Base-by-base conservation (phyloP, 2,113 vertebrate genomes). In the Dendrocopos noguchii region DNA sequence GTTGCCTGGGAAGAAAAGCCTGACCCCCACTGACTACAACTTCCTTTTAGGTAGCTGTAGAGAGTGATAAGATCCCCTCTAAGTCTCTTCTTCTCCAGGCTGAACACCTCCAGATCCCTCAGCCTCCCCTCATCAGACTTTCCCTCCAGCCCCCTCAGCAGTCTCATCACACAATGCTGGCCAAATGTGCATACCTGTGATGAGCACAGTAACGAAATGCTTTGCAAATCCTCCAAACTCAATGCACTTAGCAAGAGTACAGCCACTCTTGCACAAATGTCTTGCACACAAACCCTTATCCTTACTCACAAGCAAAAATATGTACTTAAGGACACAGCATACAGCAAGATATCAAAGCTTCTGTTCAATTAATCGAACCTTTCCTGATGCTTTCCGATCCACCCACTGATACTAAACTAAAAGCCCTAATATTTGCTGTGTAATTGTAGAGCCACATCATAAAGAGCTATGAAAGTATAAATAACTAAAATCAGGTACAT, bases 371-470 rank as follows among this genome's bases (percentile, higher is more conserved):
- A 90, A 73, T 90, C 56, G 34, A 76, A 2, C 19, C 18, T 78
- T 55, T n/a, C 36, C 55, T 83, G 67, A 63, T 88, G 53, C 60
- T 73, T 78, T 71, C 71, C 84, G 81, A 93, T 91, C 46, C 91
- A 31, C 34, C 78, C 79, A 81, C 27, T 72, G 17, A 84, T 50
- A 81, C 27, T 91, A 87, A 73, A 64, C 52, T 56, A 87, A 88
- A 72, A 72, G 34, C 19, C 15, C 24, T 67, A 84, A 77, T 44
- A 66, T 55, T 56, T 63, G 14, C 5, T 52, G 15, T 67, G 80
- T 24, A 57, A 15, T 33, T 67, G 31, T 17, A 57, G 17, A 84
- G 4, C 28, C 28, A 63, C 17, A 73, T 33, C 19, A 70, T 15
- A 7, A 50, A 29, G 87, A 74, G n/a, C 42, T 80, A 36, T 72